Evolutionary conservation across 2,113 vertebrate species (phyloP), one percentile per base, ranked within the genome.

Genomic region (Amphiprion ocellaris): DNA sequence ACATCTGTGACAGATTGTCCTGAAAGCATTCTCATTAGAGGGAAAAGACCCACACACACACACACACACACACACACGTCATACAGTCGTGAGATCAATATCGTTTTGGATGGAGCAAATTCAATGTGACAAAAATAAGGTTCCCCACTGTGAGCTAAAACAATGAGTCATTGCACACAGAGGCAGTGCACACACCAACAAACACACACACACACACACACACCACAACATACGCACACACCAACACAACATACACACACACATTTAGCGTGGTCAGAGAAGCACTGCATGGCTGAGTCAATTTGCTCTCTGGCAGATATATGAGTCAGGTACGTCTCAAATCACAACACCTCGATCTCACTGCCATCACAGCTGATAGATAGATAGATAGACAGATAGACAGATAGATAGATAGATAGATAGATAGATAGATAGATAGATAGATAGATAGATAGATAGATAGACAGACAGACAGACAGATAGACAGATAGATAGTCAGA

Each of bases 61-160:
- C 49, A 44, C 64, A 70, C 56, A 46, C 49, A 69, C 64, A 69
- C 10, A 69, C 58, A 69, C 44, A 59, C 37, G 24, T 62, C 47
- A 62, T 46, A 33, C 52, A 62, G 49, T 39, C 41, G 69, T 1
- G 0, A 19, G 53, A 55, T 61, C 68, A 30, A 71, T 77, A 44
- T 4, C 0, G 19, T 65, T 85, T 62, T 44, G 24, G 81, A 81
- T 15, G 21, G 30, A 84, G 60, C 58, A 77, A 74, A 84, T 69
- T 54, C 1, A 0, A 49, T 47, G 61, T 69, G 72, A 78, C 72
- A 69, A 55, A 74, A 64, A 65, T 77, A 74, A 49, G 56, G 15
- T 55, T 68, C 21, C 65, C 72, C 21, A 10, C 23, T 60, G 37
- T 58, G 37, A 74, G 53, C 23, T 65, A 47, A 56, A 70, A 75